Evolutionary conservation across 2,113 vertebrate genomes (phyloP).

Genomic region (Columba livia): DNA sequence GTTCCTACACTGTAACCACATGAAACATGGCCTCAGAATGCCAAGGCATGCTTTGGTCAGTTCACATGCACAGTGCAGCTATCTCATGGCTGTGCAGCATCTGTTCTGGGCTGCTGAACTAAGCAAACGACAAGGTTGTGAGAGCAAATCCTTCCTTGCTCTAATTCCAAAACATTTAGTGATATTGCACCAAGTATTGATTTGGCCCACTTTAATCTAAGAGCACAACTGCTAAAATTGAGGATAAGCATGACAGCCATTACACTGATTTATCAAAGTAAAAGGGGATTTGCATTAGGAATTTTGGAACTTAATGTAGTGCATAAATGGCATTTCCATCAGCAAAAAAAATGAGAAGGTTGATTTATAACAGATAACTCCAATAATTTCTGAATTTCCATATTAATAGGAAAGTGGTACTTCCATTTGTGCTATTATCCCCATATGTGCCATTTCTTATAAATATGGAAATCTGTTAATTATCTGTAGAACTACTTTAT

Average conservation of each 20-base stretch:
- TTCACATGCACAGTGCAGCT: neutral
- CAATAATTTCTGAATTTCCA: slow-evolving; percentile 68
- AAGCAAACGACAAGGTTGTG: neutral
- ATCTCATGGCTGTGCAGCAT: neutral
- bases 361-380: slow-evolving; percentile 49
- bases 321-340: slow-evolving; percentile 46
- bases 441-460: slow-evolving; percentile 57
- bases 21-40: neutral
- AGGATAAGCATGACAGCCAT: neutral
- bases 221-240: slow-evolving; percentile 1
- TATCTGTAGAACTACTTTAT: slow-evolving; percentile 39
- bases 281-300: slow-evolving; percentile 14
- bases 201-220: neutral
- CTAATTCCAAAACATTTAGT: neutral
- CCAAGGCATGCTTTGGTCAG: neutral
- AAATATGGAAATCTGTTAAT: slow-evolving; percentile 66
- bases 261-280: slow-evolving; percentile 35
- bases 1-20: neutral
- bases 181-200: neutral
- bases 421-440: slow-evolving; percentile 56
- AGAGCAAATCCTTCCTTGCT: neutral
- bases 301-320: slow-evolving; percentile 31
- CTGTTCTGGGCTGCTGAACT: neutral
- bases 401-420: slow-evolving; percentile 58
- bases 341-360: slow-evolving; percentile 31